Evolutionary conservation across 2,113 vertebrate genomes (phyloP).

Genomic region (Ophthalmotilapia sp.): DNA sequence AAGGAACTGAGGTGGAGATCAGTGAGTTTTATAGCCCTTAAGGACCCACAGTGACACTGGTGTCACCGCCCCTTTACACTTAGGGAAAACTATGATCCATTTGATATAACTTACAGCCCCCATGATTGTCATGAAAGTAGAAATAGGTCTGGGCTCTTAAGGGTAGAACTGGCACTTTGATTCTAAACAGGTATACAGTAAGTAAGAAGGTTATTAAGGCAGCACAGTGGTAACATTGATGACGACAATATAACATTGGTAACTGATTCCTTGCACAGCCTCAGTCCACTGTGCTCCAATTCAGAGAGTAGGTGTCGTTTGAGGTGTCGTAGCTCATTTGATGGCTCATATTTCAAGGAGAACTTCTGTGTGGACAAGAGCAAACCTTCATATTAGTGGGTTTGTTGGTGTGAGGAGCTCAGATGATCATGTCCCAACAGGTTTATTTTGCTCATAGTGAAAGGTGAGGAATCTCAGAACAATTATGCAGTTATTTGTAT

Average conservation of each 20-base stretch:
- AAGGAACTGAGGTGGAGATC: background rate
- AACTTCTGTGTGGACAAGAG: background rate
- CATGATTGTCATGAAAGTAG: too few relatives aligned
- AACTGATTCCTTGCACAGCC: accelerated
- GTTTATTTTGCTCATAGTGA: background rate
- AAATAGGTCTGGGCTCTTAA: too few relatives aligned
- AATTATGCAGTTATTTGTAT: background rate
- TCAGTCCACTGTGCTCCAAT: background rate
- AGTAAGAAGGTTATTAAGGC: background rate
- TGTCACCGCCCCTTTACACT: too few relatives aligned
- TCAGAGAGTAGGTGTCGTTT: background rate
- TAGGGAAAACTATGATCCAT: too few relatives aligned
- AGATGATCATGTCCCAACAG: background rate
- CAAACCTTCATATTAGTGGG: background rate
- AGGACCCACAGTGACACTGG: too few relatives aligned
- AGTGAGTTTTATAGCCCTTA: background rate
- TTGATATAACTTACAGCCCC: too few relatives aligned
- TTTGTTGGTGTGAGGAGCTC: background rate
- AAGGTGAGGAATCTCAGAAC: background rate
- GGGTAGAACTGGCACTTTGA: background rate
- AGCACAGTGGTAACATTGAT: background rate
- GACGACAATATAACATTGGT: accelerated
- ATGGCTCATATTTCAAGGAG: background rate
- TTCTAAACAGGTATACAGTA: background rate
- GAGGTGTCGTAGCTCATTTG: background rate